Percentiles rank a stretch among this genome's conserved stretches.
These are phyloP conservation scores for Silurus meridionalis DNA, from an alignment of 2,113 vertebrate genomes.

Conservation along the genomic window DNA sequence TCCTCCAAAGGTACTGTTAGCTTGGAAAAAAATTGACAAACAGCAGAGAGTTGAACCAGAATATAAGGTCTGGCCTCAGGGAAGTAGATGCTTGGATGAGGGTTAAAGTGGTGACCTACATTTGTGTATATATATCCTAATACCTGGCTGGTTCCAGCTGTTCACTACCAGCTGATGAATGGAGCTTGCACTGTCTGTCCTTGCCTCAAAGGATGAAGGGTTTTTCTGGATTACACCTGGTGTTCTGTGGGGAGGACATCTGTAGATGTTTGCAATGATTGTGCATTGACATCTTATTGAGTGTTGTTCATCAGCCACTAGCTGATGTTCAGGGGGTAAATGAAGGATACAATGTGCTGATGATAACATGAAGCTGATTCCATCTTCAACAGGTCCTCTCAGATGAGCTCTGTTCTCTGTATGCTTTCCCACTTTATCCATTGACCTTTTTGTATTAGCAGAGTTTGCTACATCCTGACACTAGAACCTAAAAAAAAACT, in stretches of 20 bases:
- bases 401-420: not conserved
- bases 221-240: not conserved
- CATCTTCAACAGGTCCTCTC: not conserved
- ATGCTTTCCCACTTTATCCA: not conserved
- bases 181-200: not conserved
- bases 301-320: not conserved
- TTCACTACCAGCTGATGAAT: not conserved
- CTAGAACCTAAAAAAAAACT: not conserved
- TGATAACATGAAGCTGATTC: not conserved
- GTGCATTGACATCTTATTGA: not conserved
- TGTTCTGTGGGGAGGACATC: not conserved
- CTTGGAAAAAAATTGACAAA: not conserved
- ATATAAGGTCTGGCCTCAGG: not conserved
- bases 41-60: not conserved
- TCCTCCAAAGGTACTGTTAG: not conserved
- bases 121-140: not conserved
- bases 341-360: not conserved
- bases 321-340: not conserved
- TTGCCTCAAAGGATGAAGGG: not conserved
- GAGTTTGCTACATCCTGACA: not conserved
- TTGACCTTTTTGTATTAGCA: not conserved
- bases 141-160: not conserved
- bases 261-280: not conserved
- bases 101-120: not conserved
- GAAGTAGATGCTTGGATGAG: not conserved